A percentile compares a stretch with the other conserved stretches of the same genome.
phyloP scores from a whole-genome alignment of 2,113 vertebrate genomes.

The Falcunculus frontatus region DNA sequence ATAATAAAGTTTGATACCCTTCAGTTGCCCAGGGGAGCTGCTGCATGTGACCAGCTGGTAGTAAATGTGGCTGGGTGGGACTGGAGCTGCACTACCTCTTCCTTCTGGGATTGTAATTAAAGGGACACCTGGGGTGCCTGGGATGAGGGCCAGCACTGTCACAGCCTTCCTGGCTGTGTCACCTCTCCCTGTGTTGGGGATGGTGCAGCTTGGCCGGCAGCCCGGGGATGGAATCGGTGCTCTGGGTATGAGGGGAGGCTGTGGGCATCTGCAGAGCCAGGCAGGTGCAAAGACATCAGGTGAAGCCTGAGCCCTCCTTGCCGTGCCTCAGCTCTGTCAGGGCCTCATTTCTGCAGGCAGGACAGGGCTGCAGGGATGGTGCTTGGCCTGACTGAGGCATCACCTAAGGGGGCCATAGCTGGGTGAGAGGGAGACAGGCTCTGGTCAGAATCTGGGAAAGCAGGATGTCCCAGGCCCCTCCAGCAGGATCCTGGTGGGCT shows the following conservation, averaged over 20 bases:
- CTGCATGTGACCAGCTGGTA: not conserved
- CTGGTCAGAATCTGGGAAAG: accelerated
- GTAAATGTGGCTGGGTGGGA: not conserved
- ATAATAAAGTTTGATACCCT: slow-evolving; percentile 67
- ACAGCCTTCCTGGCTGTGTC: not conserved
- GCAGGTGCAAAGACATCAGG: accelerated
- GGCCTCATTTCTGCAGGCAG: not conserved
- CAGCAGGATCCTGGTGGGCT: not conserved
- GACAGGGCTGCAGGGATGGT: too few relatives aligned
- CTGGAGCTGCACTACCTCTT: not conserved
- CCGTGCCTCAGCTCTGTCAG: not conserved
- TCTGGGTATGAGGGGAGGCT: not conserved
- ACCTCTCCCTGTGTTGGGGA: accelerated
- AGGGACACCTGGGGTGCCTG: not conserved
- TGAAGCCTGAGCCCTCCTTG: not conserved
- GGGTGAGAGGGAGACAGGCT: not conserved
- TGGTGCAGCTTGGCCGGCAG: not conserved
- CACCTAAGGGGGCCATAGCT: not conserved
- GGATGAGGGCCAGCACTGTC: not conserved
- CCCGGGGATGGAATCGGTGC: not conserved
- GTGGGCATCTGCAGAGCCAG: not conserved
- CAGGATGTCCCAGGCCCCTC: accelerated
- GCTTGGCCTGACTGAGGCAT: accelerated
- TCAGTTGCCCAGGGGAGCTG: not conserved
- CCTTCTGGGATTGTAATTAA: not conserved